These are phyloP conservation scores for Nannobrachium achirus DNA, from an alignment of 2,113 vertebrate species.

Conservation along the genomic window DNA sequence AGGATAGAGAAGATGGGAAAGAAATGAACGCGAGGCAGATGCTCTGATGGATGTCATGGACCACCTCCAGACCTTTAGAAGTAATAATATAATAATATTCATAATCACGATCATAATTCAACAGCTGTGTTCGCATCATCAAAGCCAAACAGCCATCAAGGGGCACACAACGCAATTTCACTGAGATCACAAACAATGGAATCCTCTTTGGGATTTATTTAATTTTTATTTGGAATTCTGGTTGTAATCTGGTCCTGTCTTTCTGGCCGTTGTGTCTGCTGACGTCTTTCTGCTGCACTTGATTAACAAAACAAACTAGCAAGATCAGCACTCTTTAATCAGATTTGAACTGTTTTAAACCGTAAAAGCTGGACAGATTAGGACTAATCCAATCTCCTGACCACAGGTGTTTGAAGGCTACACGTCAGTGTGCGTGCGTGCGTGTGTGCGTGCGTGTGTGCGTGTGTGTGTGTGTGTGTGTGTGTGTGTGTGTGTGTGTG, in stretches of 20 bases:
- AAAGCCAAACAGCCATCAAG: too few species aligned
- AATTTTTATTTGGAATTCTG: too few species aligned
- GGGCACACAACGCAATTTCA: too few species aligned
- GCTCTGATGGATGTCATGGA: too few species aligned
- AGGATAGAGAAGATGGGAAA: too few species aligned
- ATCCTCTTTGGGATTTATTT: too few species aligned
- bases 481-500: not conserved
- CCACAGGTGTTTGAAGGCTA: conserved; percentile 18
- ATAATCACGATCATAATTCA: too few species aligned
- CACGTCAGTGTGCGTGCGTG: not conserved
- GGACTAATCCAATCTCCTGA: conserved; percentile 50
- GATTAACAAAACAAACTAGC: conserved; percentile 36
- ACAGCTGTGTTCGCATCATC: too few species aligned
- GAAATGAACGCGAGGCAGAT: too few species aligned
- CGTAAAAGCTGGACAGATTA: conserved; percentile 39
- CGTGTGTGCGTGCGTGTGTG: not conserved
- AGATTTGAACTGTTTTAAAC: conserved; percentile 59
- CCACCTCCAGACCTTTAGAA: too few species aligned
- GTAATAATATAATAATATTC: too few species aligned
- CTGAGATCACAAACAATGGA: too few species aligned
- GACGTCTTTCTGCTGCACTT: conserved; percentile 2
- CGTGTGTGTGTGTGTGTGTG: not conserved
- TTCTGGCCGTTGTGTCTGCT: not conserved
- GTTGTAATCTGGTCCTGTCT: not conserved
- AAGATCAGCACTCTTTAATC: conserved; percentile 46